Evolutionary conservation across 2,797 vertebrate species (phyloP), one percentile per base, ranked within the genome.

Genomic region (Spinus pinus): DNA sequence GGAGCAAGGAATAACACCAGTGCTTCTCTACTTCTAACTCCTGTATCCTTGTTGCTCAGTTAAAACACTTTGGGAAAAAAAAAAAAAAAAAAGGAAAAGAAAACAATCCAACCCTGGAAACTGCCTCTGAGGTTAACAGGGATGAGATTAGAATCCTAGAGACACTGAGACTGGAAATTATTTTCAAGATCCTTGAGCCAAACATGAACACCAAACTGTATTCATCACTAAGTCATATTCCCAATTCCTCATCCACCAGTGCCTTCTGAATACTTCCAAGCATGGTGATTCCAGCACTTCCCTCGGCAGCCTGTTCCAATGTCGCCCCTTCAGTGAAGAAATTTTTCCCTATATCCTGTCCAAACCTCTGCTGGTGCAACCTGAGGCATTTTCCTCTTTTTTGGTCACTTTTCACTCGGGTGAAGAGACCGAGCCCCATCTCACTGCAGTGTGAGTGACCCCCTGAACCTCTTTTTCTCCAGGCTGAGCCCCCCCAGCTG

Each of bases 21-120:
- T 35, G 7, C 0, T 69, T 75, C 71, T 74, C 21, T 31, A 9
- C 24, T 73, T 93, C 54, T 14, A 56, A 12, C 10, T 60, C 88
- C 20, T 9, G 2, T 11, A 50, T 4, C 2, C 3, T 49, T 0
- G 0, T 46, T 42, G 3, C 5, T 57, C 9, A 30, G 10, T 14
- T 24, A 58, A 71, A 91, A 24, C 4, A 4, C 14, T 27, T 60
- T 2, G 37, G 3, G 24, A 24, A 61, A 53, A 46, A 62, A 7
- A 37, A 37, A 37, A 12, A 37, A 37, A 37, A 37, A 37, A 37
- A 37, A 37, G 35, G 37, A 37, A 79, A n/a, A 12, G 27, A 41
- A 67, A 10, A 75, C 24, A 12, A 33, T 22, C 4, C 5, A 50
- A 16, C 3, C 8, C 17, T 50, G 10, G 22, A 69, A 67, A 42